Conservation (phyloP, 1,140 invertebrate species). For the Dendrolimus punctatus region DNA sequence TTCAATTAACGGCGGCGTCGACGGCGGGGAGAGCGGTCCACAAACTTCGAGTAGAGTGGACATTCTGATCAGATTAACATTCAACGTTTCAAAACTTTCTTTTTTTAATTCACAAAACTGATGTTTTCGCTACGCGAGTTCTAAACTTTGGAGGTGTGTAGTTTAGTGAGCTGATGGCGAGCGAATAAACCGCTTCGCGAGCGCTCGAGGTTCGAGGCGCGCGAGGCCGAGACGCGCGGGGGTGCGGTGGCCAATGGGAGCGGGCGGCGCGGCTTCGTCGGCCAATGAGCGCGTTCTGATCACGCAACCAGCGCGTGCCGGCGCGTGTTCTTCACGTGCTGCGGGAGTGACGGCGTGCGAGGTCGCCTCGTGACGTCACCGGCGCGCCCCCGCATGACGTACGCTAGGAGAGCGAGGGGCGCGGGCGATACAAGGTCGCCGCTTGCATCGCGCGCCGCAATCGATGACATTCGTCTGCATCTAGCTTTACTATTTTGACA, state of each 20-base stretch:
- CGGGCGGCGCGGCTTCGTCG: conserved; percentile 44
- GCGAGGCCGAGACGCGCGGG: conserved; percentile 22
- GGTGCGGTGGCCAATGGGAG: conserved; percentile 23
- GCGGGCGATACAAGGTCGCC: conserved; percentile 51
- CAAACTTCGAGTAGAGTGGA: conserved; percentile 60
- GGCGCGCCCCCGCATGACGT: conserved; percentile 64
- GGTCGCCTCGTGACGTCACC: conserved; percentile 71
- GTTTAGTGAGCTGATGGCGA: conserved; percentile 45
- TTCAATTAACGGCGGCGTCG: conserved; percentile 67
- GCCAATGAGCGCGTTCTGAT: conserved; percentile 66
- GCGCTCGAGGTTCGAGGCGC: conserved; percentile 40
- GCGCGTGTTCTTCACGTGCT: conserved; percentile 75
- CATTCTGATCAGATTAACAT: conserved; percentile 52
- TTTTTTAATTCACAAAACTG: conserved; percentile 62
- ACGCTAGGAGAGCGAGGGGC: conserved; percentile 21
- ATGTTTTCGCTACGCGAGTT: conserved; percentile 27
- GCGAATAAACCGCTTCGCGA: conserved; percentile 62
- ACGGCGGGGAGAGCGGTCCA: conserved; percentile 67
- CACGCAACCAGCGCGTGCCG: conserved; percentile 70
- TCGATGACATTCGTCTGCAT: conserved; percentile 25
- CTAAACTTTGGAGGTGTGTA: conserved; percentile 32
- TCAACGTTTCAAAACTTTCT: conserved; percentile 56
- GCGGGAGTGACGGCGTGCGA: conserved; percentile 64
- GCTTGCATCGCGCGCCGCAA: conserved; percentile 22
- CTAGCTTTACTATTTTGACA: conserved; percentile 41